Conservation (phyloP, 92 coral and sea anemone genomes). For the Zoanthus gigantus region DNA sequence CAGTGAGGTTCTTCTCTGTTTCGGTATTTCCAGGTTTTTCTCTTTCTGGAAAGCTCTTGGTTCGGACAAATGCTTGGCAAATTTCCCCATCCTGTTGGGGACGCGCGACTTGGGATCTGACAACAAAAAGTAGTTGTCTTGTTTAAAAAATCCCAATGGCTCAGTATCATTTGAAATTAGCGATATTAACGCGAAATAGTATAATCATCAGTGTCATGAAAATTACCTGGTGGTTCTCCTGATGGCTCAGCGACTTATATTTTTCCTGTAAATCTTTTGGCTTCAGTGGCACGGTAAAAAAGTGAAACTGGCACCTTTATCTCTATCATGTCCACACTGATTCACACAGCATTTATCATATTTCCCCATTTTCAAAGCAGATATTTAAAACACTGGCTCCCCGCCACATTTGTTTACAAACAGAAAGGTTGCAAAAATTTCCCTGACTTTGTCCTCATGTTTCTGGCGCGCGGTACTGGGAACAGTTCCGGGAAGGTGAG, state of each 20-base stretch:
- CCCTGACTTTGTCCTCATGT: no score
- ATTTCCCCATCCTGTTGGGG: slow-evolving; percentile 12
- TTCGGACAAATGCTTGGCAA: slow-evolving; percentile 15
- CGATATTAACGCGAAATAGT: background rate
- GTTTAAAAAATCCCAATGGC: background rate
- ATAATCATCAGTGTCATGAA: background rate
- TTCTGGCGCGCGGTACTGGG: no score
- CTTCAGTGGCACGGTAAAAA: background rate
- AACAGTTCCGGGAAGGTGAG: no score
- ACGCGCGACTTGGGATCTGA: slow-evolving; percentile 27
- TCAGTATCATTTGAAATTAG: background rate
- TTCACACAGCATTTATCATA: no score
- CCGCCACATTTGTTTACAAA: no score
- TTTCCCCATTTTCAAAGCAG: no score
- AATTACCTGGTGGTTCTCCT: slow-evolving; percentile 19
- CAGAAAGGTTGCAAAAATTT: no score
- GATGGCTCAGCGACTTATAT: slow-evolving; percentile 9
- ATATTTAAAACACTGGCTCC: no score
- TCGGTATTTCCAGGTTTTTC: background rate
- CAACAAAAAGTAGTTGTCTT: background rate
- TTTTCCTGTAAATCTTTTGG: background rate
- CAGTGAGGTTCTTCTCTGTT: slow-evolving; percentile 1
- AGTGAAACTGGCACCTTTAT: background rate
- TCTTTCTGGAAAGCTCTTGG: slow-evolving; percentile 10
- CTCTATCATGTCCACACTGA: background rate